Percentiles rank a stretch among this genome's conserved stretches.
These are phyloP conservation scores for Ctenomys sociabilis DNA, from an alignment of 2,113 vertebrate genomes.

Conservation along the genomic window DNA sequence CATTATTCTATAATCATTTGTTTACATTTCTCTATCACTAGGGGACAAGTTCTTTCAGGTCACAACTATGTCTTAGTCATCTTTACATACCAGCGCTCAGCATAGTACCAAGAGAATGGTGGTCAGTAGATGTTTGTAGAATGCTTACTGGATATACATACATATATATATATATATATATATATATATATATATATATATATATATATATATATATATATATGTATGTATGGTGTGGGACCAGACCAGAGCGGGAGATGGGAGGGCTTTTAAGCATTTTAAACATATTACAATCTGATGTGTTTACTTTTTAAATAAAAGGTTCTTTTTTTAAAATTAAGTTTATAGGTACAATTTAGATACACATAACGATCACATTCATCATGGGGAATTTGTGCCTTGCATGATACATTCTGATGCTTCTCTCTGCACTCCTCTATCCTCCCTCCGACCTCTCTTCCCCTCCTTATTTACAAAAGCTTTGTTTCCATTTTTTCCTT, in stretches of 20 bases:
- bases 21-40: neutral
- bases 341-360: neutral
- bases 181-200: too few relatives aligned
- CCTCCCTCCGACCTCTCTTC: neutral
- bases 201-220: neutral
- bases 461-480: neutral
- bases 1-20: neutral
- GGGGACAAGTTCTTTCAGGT: slow-evolving; percentile 44
- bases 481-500: neutral
- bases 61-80: neutral
- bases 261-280: neutral
- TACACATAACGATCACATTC: neutral
- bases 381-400: neutral
- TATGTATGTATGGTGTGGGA: neutral
- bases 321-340: neutral
- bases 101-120: neutral
- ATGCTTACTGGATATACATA: neutral
- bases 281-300: neutral
- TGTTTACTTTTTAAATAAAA: neutral
- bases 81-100: neutral
- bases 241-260: neutral
- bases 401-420: neutral
- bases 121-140: neutral
- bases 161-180: neutral
- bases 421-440: neutral